Evolutionary conservation across 2,888 invertebrate species (phyloP).

Genomic region (Psococerastis gibbosa): DNA sequence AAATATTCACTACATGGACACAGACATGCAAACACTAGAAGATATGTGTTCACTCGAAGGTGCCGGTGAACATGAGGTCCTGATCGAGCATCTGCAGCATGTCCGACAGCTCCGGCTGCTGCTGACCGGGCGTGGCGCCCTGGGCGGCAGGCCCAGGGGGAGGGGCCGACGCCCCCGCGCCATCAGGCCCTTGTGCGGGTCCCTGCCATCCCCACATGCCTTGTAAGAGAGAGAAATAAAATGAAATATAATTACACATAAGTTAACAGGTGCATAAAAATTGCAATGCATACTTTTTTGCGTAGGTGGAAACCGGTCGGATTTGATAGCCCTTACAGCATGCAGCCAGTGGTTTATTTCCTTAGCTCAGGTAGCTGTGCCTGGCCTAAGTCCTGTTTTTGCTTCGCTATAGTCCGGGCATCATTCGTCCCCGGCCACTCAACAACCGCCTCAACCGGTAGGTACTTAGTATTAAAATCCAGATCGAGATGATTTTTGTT

Average conservation of each 20-base stretch:
- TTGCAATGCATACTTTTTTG: conserved; percentile 17
- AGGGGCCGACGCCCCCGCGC: conserved; percentile 23
- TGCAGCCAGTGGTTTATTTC: too few species aligned
- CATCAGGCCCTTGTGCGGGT: conserved; percentile 24
- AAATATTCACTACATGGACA: too few species aligned
- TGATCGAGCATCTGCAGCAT: conserved; percentile 80
- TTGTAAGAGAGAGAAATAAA: conserved; percentile 19
- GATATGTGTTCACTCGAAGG: conserved; percentile 50
- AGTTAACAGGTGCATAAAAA: conserved; percentile 16
- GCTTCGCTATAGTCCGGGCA: too few species aligned
- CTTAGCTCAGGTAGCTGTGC: too few species aligned
- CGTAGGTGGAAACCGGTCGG: conserved; percentile 28
- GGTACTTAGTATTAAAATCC: too few species aligned
- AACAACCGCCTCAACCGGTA: too few species aligned
- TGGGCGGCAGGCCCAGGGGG: conserved; percentile 21
- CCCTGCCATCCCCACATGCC: conserved; percentile 67
- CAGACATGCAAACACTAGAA: too few species aligned
- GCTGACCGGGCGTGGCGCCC: conserved; percentile 23
- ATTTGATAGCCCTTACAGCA: too few species aligned
- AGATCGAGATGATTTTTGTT: too few species aligned
- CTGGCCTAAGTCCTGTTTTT: too few species aligned
- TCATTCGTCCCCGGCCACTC: too few species aligned
- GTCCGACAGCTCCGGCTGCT: conserved; percentile 68
- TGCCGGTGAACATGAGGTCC: conserved; percentile 80
- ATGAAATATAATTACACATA: conserved; percentile 6